Evolutionary conservation across 2,797 vertebrate species (phyloP).

Genomic region (Bothrops alternatus): DNA sequence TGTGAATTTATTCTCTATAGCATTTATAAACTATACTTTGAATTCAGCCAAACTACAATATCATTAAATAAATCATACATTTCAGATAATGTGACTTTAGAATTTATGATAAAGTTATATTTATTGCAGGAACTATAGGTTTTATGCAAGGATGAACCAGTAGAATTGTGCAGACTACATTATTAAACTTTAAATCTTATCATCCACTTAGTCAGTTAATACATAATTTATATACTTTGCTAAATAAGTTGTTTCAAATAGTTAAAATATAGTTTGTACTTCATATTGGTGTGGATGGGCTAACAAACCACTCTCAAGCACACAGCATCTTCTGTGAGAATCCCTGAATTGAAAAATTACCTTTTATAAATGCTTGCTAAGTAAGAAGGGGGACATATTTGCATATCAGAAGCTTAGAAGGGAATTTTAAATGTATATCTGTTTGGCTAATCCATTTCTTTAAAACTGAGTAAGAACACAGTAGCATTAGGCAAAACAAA

Average conservation of each 20-base stretch:
- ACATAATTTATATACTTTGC: background rate
- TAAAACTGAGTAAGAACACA: background rate
- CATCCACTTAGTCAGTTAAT: background rate
- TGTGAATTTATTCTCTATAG: background rate
- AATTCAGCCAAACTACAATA: background rate
- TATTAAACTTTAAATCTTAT: background rate
- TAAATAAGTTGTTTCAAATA: background rate
- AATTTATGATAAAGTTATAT: background rate
- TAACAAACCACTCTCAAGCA: background rate
- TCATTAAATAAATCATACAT: background rate
- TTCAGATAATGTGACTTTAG: background rate
- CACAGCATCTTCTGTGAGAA: background rate
- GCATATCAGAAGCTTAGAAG: background rate
- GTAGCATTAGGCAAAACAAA: background rate
- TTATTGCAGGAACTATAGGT: background rate
- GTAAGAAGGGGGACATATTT: background rate
- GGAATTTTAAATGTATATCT: background rate
- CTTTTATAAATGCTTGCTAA: constrained; percentile 9
- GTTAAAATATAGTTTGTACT: background rate
- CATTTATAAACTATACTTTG: background rate
- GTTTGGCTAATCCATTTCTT: background rate
- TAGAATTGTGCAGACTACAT: background rate
- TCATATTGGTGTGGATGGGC: background rate
- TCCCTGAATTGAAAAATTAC: constrained; percentile 31
- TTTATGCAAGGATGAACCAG: background rate